Evolutionary conservation across 1,140 invertebrate genomes (phyloP), one percentile per base, ranked within the genome.

Genomic region (Agrypnia vestita): DNA sequence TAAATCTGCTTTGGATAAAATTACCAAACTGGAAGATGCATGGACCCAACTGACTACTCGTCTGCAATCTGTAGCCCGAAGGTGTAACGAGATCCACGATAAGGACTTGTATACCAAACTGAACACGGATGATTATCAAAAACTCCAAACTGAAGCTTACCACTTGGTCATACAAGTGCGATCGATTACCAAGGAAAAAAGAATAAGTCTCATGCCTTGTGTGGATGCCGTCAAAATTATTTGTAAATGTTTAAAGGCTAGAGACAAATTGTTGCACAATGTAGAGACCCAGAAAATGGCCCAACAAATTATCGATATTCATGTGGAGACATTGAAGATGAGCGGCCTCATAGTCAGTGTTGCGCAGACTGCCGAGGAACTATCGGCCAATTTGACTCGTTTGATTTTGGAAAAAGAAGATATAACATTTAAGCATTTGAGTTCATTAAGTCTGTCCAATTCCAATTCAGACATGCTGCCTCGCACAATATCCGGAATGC

Each of bases 271-370:
- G 49, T 76, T 89, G 13, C 80, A 84, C 47, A 87, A 89, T 79
- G 79, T 87, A 21, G 84, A 86, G 11, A 84, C 86, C 76, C 87
- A 89, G 77, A 84, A 84, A 43, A 87, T 88, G 81, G 75, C 87
- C 49, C 84, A 88, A 72, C 89, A 88, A 83, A 84, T 90, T 4
- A 85, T 87, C 76, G 87, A 90, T 83, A 83, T 89, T 10, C 85
- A 86, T 69, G 84, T 83, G 47, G 89, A 90, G 76, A 86, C 88
- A 64, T 76, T 84, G 6, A 89, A 88, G 83, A 89, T 89, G 69
- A 72, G 46, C 62, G 72, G 80, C 49, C 86, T 88, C 19, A 86
- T 90, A 9, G 73, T 56, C 7, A 87, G 85, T 78, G 88, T 87
- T 15, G 84, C 84, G 75, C 84, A 86, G 35, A 88, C 86, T 80